phyloP scores from a whole-genome alignment of 2,113 vertebrate species.

The Syngnathus typhle region DNA sequence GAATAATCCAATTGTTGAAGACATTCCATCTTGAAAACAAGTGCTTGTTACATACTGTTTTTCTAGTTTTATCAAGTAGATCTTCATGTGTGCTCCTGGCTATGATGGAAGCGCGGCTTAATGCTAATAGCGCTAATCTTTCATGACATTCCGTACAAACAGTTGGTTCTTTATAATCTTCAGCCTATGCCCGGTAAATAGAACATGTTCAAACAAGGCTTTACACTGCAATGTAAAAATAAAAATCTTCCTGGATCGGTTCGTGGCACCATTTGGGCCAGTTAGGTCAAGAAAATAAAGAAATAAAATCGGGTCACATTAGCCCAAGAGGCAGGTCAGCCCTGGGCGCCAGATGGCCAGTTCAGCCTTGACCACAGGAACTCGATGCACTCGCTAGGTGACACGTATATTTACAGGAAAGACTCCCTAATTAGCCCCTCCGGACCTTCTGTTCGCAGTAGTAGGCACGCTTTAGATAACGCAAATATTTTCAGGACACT shows the following conservation, averaged over 20 bases:
- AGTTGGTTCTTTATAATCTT: conserved; percentile 4
- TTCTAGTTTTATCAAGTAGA: neutral
- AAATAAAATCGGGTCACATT: neutral
- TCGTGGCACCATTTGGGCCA: neutral
- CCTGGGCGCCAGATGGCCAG: conserved; percentile 2
- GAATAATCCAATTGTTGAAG: neutral
- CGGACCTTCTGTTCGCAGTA: neutral
- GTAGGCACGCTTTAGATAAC: neutral
- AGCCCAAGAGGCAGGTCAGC: conserved; percentile 5
- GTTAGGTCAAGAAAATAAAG: neutral
- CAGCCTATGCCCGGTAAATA: neutral
- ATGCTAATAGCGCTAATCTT: conserved; percentile 2
- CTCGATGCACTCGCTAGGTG: neutral
- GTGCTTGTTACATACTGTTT: neutral
- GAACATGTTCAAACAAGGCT: neutral
- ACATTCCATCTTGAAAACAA: neutral
- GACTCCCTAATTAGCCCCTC: conserved; percentile 1
- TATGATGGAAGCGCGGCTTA: neutral
- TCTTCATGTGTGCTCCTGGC: conserved; percentile 3
- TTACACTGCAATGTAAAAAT: neutral
- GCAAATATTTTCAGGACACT: neutral
- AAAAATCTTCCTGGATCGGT: neutral
- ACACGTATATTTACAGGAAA: conserved; percentile 11
- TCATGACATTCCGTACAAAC: neutral
- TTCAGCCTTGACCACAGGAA: conserved; percentile 10